Percentiles rank a stretch among this genome's conserved stretches.
These are phyloP conservation scores for Molorchus minor DNA, from an alignment of 2,888 invertebrate species.

Conservation along the genomic window DNA sequence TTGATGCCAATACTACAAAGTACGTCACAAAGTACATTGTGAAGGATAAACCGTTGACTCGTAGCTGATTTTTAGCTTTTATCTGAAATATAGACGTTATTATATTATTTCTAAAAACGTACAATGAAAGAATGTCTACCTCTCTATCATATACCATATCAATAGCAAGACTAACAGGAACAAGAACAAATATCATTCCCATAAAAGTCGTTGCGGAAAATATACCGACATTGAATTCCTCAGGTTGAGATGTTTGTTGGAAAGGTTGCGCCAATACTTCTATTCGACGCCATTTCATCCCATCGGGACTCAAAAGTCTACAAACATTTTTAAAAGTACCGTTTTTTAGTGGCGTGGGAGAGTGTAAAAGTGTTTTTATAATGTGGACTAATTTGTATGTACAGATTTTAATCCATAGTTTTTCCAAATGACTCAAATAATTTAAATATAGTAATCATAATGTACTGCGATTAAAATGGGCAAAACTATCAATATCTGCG, in stretches of 20 bases:
- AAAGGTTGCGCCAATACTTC: slow-evolving; percentile 75
- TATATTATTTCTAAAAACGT: slow-evolving; percentile 2
- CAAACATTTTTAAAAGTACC: too few species aligned
- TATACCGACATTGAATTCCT: slow-evolving; percentile 75
- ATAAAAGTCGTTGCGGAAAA: slow-evolving; percentile 80
- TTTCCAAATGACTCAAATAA: too few species aligned
- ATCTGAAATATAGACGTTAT: slow-evolving; percentile 69
- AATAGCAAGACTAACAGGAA: slow-evolving; percentile 80
- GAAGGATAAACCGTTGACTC: slow-evolving; percentile 82
- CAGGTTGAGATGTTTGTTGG: slow-evolving; percentile 77
- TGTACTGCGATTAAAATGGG: too few species aligned
- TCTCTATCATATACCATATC: slow-evolving; percentile 86
- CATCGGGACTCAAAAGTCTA: slow-evolving; percentile 34
- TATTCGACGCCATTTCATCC: slow-evolving; percentile 65
- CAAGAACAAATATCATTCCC: slow-evolving; percentile 82
- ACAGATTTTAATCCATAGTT: too few species aligned
- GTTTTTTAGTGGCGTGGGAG: too few species aligned
- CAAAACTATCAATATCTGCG: too few species aligned
- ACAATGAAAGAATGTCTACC: slow-evolving; percentile 61
- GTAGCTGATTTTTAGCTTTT: slow-evolving; percentile 82
- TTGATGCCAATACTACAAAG: slow-evolving; percentile 74
- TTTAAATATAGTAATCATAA: too few species aligned
- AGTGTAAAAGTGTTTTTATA: too few species aligned
- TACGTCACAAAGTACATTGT: slow-evolving; percentile 79
- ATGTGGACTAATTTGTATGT: too few species aligned